Evolutionary conservation across 2,888 invertebrate genomes (phyloP), one percentile per base, ranked within the genome.

Genomic region (Megastigmus dorsalis): DNA sequence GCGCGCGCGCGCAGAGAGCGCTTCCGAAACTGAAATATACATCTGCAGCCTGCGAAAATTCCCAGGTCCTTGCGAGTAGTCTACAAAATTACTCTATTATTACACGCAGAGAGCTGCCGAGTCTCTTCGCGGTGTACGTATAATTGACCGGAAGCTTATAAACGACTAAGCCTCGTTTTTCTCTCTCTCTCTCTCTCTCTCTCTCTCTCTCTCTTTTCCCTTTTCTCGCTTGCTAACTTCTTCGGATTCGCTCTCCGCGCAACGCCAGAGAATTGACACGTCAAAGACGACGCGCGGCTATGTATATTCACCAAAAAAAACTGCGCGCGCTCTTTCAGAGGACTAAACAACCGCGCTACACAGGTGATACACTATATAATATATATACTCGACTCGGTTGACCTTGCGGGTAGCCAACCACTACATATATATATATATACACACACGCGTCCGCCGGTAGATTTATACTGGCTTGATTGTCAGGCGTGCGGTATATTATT

Each of bases 81-180:
- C 28, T n/a, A 4, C 38, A 13, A 41, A 60, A 52, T 63, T 63
- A 30, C 63, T 63, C 63, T 18, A 45, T 45, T 63, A 68, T 68
- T 68, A 50, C 68, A 28, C 15, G 20, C n/a, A n/a, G n/a, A n/a
- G n/a, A n/a, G n/a, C n/a, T n/a, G 36, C 3, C 38, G 52, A 23
- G 33, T 0, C 41, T 45, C n/a, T n/a, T n/a, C n/a, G n/a, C 3
- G 45, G 48, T 15, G 13, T n/a, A n/a, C n/a, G n/a, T 45, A 63
- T 36, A 71, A 71, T 71, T 71, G 70, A 63, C 63, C 70, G 70
- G 70, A 71, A 63, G 55, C 55, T 38, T 15, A 4, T 30, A 55
- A 62, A 70, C 43, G 50, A 50, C 60, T 20, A 10, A 23, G 20
- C 57, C 67, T 33, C 57, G 57, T 45, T 41, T 62, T 4, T 55